phyloP scores from a whole-genome alignment of 53 echinoderm and acorn worm species.

The Actinopyga echinites region DNA sequence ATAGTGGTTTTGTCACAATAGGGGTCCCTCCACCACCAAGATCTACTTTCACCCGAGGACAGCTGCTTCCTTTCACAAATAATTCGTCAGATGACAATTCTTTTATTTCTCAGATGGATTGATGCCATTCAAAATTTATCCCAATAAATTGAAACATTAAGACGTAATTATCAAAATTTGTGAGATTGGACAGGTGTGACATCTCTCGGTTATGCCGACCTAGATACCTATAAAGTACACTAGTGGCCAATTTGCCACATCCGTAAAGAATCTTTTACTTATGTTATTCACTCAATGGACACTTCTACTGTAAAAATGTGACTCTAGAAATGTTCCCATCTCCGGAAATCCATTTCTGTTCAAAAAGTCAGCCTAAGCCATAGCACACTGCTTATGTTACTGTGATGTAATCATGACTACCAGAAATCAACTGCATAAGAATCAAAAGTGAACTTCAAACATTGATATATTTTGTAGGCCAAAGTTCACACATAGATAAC shows the following conservation, averaged over 20 bases:
- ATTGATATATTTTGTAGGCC: too few relatives aligned
- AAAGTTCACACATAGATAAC: too few relatives aligned
- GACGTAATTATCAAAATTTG: conserved; percentile 15
- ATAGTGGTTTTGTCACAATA: background rate
- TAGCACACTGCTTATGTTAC: too few relatives aligned
- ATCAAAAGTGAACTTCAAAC: too few relatives aligned
- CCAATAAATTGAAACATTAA: conserved; percentile 25
- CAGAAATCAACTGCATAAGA: too few relatives aligned
- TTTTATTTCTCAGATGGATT: background rate
- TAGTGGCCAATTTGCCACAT: conserved; percentile 14
- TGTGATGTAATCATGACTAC: too few relatives aligned
- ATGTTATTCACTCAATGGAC: background rate
- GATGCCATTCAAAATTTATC: conserved; percentile 11
- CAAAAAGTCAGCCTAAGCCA: too few relatives aligned
- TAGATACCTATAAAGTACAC: background rate
- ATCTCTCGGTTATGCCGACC: background rate
- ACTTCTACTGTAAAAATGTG: too few relatives aligned
- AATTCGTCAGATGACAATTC: background rate
- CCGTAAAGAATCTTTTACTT: background rate
- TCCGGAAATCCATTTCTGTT: too few relatives aligned
- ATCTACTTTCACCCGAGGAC: background rate
- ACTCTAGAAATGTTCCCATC: too few relatives aligned
- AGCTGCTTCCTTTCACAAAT: conserved; percentile 23
- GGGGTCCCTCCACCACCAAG: background rate
- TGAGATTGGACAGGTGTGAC: conserved; percentile 7